Base-by-base conservation (phyloP, 2,797 vertebrate genomes). In the Xenops minutus region DNA sequence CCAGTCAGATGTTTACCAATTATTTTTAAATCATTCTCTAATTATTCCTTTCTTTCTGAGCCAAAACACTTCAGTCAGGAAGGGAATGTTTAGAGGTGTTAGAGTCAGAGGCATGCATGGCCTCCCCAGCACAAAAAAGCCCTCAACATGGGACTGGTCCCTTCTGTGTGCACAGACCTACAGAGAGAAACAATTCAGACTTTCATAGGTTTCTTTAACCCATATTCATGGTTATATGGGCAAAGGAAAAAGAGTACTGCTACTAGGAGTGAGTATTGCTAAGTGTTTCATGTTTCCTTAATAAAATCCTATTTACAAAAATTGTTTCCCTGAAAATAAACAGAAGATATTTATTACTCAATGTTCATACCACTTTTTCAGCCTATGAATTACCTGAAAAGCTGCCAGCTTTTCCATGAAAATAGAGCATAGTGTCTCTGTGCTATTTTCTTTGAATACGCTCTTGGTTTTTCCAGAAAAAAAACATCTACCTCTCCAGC, bases 311-410 rank as follows among this genome's bases (percentile, higher is more conserved):
- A 56, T 63, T 48, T 82, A 71, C 17, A 71, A 87, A 82, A 84
- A 58, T 26, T 24, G 34, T 34, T 94, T 91, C 74, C 88, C 56
- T 85, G 81, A 91, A 95, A 93, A 89, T 29, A 96, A 92, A 76
- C 13, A 67, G 63, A 41, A 73, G 36, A 69, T 20, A 51, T 36
- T 90, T 85, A 46, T 83, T 92, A 83, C 39, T 74, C 61, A 54
- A 48, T 36, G 46, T 75, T 95, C 75, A 77, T 69, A 69, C 32
- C 64, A 46, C 20, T 64, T 85, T 90, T 89, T 91, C 74, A 73
- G 59, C 44, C 68, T 74, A 34, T 62, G 73, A 89, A 76, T 81
- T 83, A 92, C 32, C 77, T 71, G 84, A 85, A 89, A 79, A 80
- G 71, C 44, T 85, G 88, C 74, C 90, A 89, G 80, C 37, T 55